A percentile compares a stretch with the other conserved stretches of the same genome.
These are phyloP conservation scores for Scyliorhinus canicula DNA, from an alignment of 2,797 vertebrate genomes.

Conservation along the genomic window DNA sequence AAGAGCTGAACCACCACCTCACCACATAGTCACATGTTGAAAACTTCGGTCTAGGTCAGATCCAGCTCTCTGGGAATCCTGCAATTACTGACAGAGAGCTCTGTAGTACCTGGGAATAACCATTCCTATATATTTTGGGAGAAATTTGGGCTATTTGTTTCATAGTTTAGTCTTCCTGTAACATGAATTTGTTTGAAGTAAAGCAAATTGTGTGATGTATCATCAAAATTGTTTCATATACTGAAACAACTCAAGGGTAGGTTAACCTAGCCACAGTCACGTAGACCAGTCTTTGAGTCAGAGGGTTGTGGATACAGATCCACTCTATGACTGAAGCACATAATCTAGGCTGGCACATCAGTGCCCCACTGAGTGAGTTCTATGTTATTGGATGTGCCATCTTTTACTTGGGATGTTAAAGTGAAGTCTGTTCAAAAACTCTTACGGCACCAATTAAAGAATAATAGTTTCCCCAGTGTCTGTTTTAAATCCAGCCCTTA, in stretches of 20 bases:
- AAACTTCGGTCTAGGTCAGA: not conserved
- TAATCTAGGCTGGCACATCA: not conserved
- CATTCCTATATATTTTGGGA: not conserved
- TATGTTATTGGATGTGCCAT: not conserved
- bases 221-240: not conserved
- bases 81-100: not conserved
- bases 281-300: not conserved
- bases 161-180: not conserved
- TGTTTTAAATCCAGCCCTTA: not conserved
- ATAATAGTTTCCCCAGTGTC: not conserved
- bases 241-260: not conserved
- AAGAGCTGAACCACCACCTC: not conserved
- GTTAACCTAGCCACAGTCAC: not conserved
- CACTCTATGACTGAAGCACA: not conserved
- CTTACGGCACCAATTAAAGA: not conserved
- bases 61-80: not conserved
- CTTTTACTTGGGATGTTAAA: not conserved
- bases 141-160: not conserved
- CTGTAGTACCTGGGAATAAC: not conserved
- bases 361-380: not conserved
- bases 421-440: not conserved
- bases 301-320: not conserved
- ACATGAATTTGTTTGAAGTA: not conserved
- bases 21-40: not conserved
- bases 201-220: not conserved